These are phyloP conservation scores for Caenorhabditis zanzibari DNA, from an alignment of 2,888 invertebrate genomes.

Conservation along the genomic window DNA sequence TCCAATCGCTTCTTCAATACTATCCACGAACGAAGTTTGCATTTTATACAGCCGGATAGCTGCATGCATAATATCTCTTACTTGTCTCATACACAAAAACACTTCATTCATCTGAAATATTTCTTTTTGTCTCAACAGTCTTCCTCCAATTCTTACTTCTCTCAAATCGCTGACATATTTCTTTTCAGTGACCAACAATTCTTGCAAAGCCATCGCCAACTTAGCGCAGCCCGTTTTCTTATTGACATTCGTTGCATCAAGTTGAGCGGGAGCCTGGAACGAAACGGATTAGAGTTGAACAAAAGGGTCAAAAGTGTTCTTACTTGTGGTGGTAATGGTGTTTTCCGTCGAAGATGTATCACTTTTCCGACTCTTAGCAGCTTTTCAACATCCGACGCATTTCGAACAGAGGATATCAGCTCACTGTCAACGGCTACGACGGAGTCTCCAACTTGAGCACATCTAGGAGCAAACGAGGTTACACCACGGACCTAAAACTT, in stretches of 20 bases:
- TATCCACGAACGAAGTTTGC: constrained; percentile 68
- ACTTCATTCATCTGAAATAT: constrained; percentile 70
- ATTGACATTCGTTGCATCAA: constrained; percentile 35
- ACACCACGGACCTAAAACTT: constrained; percentile 69
- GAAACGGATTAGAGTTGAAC: constrained; percentile 14
- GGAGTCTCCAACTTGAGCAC: constrained; percentile 71
- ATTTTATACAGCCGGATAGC: constrained; percentile 67
- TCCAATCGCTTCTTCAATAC: constrained; percentile 71
- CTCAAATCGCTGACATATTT: constrained; percentile 73
- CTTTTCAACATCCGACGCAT: constrained; percentile 73
- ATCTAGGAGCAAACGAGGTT: constrained; percentile 69
- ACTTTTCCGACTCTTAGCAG: constrained; percentile 71
- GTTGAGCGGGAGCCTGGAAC: constrained; percentile 48
- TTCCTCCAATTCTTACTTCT: constrained; percentile 56
- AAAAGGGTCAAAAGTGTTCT: constrained; percentile 22
- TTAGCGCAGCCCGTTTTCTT: constrained; percentile 62
- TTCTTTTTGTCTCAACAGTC: not conserved
- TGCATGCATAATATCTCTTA: constrained; percentile 72
- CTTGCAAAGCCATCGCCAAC: constrained; percentile 70
- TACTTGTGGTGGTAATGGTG: constrained; percentile 38
- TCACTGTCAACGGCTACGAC: constrained; percentile 74
- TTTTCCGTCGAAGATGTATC: constrained; percentile 66
- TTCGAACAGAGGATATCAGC: constrained; percentile 65
- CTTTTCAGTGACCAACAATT: constrained; percentile 73
- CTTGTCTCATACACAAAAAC: constrained; percentile 66